Evolutionary conservation across 1,140 invertebrate genomes (phyloP).

Genomic region (Diprion similis): DNA sequence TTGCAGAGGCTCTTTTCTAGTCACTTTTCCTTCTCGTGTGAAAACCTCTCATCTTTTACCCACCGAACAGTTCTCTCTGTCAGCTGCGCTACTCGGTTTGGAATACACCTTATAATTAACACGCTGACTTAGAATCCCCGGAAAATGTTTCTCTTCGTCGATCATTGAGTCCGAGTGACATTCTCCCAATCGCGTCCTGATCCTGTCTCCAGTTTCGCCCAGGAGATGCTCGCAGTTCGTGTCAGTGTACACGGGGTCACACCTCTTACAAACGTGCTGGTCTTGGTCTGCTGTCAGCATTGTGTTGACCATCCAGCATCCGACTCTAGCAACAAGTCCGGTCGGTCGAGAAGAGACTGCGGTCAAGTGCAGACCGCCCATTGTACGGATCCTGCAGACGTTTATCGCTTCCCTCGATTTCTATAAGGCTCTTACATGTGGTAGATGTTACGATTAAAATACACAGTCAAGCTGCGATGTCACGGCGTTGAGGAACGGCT

Average conservation of each 20-base stretch:
- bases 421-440: slow-evolving; percentile 5
- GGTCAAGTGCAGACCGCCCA: slow-evolving; percentile 3
- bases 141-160: too few species aligned
- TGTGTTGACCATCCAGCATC: not conserved
- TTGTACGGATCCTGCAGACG: not conserved
- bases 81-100: too few species aligned
- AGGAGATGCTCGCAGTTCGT: too few species aligned
- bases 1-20: not conserved
- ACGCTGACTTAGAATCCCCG: too few species aligned
- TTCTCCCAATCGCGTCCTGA: too few species aligned
- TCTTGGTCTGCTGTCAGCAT: not conserved
- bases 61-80: too few species aligned
- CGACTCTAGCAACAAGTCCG: not conserved
- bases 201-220: too few species aligned
- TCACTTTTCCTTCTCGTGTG: not conserved
- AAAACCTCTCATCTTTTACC: too few species aligned
- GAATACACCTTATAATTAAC: too few species aligned
- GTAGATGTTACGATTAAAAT: not conserved
- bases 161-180: too few species aligned
- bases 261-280: not conserved
- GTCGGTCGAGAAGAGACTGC: not conserved
- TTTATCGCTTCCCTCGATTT: slow-evolving; percentile 5
- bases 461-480: not conserved
- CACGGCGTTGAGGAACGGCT: not conserved
- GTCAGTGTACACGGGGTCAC: not conserved